Percentiles rank a stretch among this genome's conserved stretches.
Conservation (phyloP, 2,113 vertebrate species). For the Bubo scandiacus region DNA sequence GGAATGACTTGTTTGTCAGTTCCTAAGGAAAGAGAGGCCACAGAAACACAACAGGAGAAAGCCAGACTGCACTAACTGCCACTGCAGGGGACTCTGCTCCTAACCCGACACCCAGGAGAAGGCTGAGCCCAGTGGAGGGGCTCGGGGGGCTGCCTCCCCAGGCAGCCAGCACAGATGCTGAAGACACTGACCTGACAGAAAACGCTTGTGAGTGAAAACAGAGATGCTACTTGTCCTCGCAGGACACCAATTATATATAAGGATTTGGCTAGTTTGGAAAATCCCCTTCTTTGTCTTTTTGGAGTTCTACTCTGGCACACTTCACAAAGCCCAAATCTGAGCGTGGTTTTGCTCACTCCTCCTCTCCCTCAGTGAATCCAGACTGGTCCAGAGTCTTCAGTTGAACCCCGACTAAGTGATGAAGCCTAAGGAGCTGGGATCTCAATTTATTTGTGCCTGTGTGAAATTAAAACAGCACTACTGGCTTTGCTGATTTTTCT, state of each 20-base stretch:
- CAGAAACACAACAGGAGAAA: background rate
- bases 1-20: background rate
- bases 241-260: background rate
- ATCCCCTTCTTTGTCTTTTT: background rate
- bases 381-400: background rate
- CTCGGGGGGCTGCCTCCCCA: background rate
- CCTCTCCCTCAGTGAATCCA: background rate
- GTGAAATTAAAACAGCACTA: background rate
- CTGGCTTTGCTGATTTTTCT: background rate
- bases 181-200: background rate
- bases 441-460: background rate
- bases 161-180: background rate
- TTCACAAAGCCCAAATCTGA: background rate
- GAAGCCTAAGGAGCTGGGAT: background rate
- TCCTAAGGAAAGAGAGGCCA: background rate
- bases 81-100: background rate
- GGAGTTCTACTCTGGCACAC: background rate
- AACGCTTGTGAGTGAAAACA: background rate
- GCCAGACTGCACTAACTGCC: background rate
- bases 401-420: background rate
- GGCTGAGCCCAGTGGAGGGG: background rate
- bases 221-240: background rate
- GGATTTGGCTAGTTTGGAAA: background rate
- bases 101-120: background rate
- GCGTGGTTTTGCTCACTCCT: background rate